Percentiles rank a stretch among this genome's conserved stretches.
Conservation (phyloP, 2,888 invertebrate species). For the Aleiodes alternator region DNA sequence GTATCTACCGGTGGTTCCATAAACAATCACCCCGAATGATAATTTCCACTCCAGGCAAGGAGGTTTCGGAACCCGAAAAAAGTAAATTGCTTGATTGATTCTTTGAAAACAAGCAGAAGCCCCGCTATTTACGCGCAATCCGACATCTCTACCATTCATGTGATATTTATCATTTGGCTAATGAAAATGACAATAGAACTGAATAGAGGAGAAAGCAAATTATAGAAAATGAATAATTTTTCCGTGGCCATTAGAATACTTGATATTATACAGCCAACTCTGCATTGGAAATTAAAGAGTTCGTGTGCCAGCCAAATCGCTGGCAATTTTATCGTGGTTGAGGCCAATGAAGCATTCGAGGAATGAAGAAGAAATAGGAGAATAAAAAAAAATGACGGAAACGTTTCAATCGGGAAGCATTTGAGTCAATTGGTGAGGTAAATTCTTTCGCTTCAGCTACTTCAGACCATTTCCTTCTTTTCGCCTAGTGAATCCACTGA, state of each 20-base stretch:
- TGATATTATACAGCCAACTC: neutral
- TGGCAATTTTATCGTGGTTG: conserved; percentile 41
- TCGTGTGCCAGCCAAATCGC: conserved; percentile 33
- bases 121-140: no score
- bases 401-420: conserved; percentile 38
- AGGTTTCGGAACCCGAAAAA: no score
- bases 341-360: conserved; percentile 33
- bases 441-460: conserved; percentile 24
- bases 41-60: no score
- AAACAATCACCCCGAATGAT: no score
- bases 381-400: conserved; percentile 20
- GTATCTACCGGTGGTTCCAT: no score
- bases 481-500: neutral
- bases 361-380: neutral
- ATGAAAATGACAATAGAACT: no score
- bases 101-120: no score
- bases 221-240: conserved; percentile 4
- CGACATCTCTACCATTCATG: no score
- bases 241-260: neutral
- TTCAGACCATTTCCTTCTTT: conserved; percentile 9
- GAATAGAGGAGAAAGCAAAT: neutral
- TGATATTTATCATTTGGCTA: no score
- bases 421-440: conserved; percentile 13
- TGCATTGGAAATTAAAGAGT: conserved; percentile 25
- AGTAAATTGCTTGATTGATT: no score